Base-by-base conservation (phyloP, 2,797 vertebrate species). In the Buphagus erythrorhynchus region DNA sequence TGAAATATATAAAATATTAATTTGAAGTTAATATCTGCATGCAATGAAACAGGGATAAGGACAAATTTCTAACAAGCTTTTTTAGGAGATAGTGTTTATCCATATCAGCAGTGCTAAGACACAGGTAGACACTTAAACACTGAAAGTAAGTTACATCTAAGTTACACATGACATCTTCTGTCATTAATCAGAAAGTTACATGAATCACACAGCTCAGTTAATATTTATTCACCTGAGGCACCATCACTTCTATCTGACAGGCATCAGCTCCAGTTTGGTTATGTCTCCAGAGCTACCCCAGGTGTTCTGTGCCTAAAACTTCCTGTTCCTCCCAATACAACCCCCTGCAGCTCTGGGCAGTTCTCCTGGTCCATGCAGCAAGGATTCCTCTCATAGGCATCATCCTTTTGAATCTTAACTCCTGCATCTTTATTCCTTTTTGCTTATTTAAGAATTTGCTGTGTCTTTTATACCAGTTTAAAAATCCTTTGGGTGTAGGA, bases 61-160 rank as follows among this genome's bases (percentile, higher is more conserved):
- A 58, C 26, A 88, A 31, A 55, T 25, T 45, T 5, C 28, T 36
- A 31, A 10, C 4, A 55, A 24, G 25, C 14, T 59, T 18, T 43
- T 5, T 49, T 16, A 45, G 54, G n/a, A 76, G 58, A 72, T 13
- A 7, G 14, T 26, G 3, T 31, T 86, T 29, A 80, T 52, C 11
- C 3, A 0, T 10, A 49, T 5, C n/a, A 79, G 42, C 21, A 61
- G n/a, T 7, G 16, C 13, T 2, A 2, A 18, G 10, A 28, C 24
- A 62, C 11, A 62, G n/a, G 28, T 0, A 46, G 24, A 26, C 38
- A 40, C 8, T 36, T 11, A 20, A 88, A 10, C 55, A 65, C 42
- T 48, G 54, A 75, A 72, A 77, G 7, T 11, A 51, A 69, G 36
- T 55, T 42, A 35, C 6, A 69, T 18, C 29, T n/a, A n/a, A n/a